Base-by-base conservation (phyloP, 2,888 invertebrate species). In the Epistrophe grossulariae region DNA sequence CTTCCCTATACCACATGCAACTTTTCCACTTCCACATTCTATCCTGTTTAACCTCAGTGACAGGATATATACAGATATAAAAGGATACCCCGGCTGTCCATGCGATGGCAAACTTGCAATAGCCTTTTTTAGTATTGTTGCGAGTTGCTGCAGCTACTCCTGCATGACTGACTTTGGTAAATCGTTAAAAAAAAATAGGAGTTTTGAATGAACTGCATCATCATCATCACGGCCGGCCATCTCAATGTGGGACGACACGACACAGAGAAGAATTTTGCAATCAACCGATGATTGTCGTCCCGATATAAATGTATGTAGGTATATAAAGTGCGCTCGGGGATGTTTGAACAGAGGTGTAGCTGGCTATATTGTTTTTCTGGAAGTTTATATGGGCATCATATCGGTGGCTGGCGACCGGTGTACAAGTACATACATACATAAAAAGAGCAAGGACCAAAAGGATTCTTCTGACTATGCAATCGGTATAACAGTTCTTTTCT, bases 201-300 rank as follows among this genome's bases (percentile, higher is more conserved):
- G 35, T 62, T 35, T 84, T 28, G 57, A 50, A 79, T 17, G 57
- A 50, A 79, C 77, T 72, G 48, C 81, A 85, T 78, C 72, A 24
- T 24, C 72, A 24, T 24, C 24, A 81, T 81, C 59, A 13, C 19
- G 60, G 19, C 15, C 19, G 70, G n/a, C 15, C 77, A 73, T 50
- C 64, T 28, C 28, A 24, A 57, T 68, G 70, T 74, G 73, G 64
- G 78, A 35, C 55, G 38, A 62, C 45, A 72, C 43, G 62, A 81
- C 78, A 81, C 78, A 79, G 31, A 57, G 64, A 73, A 85, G 78
- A 66, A 66, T 50, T 50, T 71, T 38, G 57, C 82, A 82, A 85
- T 85, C 78, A 71, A 48, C 82, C 82, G 78, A 82, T 85, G 82
- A 78, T 85, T 85, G 85, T 87, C 31, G 66, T 87, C 40, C 79